Conservation (phyloP, 1,140 invertebrate species). For the Augochlora pura region DNA sequence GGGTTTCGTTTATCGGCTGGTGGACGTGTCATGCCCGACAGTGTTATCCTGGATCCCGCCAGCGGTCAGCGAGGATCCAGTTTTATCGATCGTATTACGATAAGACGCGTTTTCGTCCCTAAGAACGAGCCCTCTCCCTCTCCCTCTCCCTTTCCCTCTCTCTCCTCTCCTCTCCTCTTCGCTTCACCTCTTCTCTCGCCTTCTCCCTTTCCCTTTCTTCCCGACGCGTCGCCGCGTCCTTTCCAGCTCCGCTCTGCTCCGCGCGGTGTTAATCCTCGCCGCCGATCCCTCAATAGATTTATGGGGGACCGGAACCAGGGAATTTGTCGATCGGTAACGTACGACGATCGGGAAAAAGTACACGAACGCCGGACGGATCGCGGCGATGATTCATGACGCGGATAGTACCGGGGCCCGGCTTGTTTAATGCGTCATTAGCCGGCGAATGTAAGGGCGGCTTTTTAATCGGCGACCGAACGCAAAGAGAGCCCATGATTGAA, state of each 20-base stretch:
- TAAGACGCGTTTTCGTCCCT: constrained; percentile 31
- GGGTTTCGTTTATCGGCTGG: constrained; percentile 48
- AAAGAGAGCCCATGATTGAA: background rate
- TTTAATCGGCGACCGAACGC: constrained; percentile 26
- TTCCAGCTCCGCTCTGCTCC: background rate
- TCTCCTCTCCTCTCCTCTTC: no score
- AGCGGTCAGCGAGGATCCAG: constrained; percentile 23
- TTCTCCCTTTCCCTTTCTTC: no score
- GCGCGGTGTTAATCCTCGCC: constrained; percentile 3
- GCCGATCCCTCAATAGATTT: constrained; percentile 16
- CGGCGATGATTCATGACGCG: constrained; percentile 30
- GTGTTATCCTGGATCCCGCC: constrained; percentile 23
- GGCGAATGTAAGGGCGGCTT: constrained; percentile 12
- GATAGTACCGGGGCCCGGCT: background rate
- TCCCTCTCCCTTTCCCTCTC: background rate
- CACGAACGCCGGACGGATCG: background rate
- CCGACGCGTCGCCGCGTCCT: background rate
- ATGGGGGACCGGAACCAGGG: constrained; percentile 25
- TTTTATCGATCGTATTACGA: constrained; percentile 57
- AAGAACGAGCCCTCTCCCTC: background rate
- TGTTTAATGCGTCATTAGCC: constrained; percentile 37
- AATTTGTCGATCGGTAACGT: constrained; percentile 52
- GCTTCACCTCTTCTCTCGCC: no score
- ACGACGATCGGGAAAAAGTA: constrained; percentile 30
- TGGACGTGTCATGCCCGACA: constrained; percentile 36